Evolutionary conservation across 2,888 invertebrate genomes (phyloP), one percentile per base, ranked within the genome.

Genomic region (Lasioglossum figueresi): DNA sequence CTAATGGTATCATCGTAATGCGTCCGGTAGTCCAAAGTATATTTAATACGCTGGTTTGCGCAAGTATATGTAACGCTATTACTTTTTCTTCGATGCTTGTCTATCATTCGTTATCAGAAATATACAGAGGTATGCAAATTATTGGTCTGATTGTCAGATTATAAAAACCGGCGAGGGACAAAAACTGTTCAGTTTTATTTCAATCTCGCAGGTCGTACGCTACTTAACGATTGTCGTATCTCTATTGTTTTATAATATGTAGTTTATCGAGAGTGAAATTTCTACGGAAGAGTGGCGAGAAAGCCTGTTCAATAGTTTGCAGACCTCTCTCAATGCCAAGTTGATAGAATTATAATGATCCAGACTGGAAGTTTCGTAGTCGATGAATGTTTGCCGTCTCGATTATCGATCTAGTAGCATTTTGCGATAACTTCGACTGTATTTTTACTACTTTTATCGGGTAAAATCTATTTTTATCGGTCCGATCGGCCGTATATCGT

Each of bases 381-480:
- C 31, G 76, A 76, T 85, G 56, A 80, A 85, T 76, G 80, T 84
- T 77, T 80, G 77, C 77, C 71, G 72, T 74, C 82, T 59, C 72
- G 52, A 76, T 59, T 75, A 76, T 81, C 75, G 74, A 79, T 71
- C 72, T 59, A 72, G 66, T 82, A 80, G 68, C 19, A 31, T n/a
- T 72, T 34, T 66, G 66, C 73, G n/a, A 16, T 78, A 85, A 85
- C 76, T 56, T 45, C 48, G 40, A 77, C 43, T 80, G 79, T 85
- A 86, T 82, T 86, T 86, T 82, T 80, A 80, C 59, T 77, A 82
- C 80, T 66, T 48, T 77, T 80, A 37, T 56, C 59, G 34, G 48
- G 27, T 70, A 74, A 37, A 43, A 56, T 56, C 12, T 82, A 66
- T 72, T 71, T 48, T 76, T 73, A 76, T 31, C 23, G 37, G 34